Percentiles rank a stretch among this genome's conserved stretches.
Conservation (phyloP, 1,140 invertebrate genomes). For the Paracyclopina nana region DNA sequence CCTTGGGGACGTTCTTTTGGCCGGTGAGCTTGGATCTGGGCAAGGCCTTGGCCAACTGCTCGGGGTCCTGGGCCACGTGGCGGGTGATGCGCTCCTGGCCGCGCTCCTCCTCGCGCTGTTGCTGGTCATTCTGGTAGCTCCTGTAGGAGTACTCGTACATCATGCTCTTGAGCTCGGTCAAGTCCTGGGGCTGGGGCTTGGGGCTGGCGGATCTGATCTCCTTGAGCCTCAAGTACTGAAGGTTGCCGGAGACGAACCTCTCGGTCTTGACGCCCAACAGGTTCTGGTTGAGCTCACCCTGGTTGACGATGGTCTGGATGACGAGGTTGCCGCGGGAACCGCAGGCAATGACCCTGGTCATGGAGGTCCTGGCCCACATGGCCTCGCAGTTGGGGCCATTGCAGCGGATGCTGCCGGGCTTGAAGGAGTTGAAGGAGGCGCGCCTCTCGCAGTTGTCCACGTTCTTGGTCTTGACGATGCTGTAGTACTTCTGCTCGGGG, state of each 20-base stretch:
- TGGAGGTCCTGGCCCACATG: slow-evolving; percentile 2
- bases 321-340: not conserved
- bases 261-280: slow-evolving; percentile 8
- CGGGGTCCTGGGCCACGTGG: not conserved
- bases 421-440: not conserved
- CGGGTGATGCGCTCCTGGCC: not conserved
- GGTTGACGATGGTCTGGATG: slow-evolving; percentile 9
- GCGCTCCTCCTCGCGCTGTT: not conserved
- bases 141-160: slow-evolving; percentile 8
- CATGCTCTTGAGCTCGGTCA: slow-evolving; percentile 1
- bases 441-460: slow-evolving; percentile 2
- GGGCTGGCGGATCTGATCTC: not conserved
- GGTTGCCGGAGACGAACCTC: slow-evolving; percentile 1
- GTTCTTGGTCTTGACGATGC: slow-evolving; percentile 12
- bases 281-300: slow-evolving; percentile 12
- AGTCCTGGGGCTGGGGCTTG: not conserved
- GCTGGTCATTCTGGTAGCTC: not conserved
- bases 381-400: slow-evolving; percentile 1
- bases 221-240: slow-evolving; percentile 7
- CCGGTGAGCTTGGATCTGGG: not conserved
- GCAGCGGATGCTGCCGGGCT: not conserved
- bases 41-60: not conserved
- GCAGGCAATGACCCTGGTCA: slow-evolving; percentile 10
- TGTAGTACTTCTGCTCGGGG: not conserved
- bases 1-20: not conserved